Conservation (phyloP, 2,888 invertebrate genomes). For the Eupithecia abbreviata region DNA sequence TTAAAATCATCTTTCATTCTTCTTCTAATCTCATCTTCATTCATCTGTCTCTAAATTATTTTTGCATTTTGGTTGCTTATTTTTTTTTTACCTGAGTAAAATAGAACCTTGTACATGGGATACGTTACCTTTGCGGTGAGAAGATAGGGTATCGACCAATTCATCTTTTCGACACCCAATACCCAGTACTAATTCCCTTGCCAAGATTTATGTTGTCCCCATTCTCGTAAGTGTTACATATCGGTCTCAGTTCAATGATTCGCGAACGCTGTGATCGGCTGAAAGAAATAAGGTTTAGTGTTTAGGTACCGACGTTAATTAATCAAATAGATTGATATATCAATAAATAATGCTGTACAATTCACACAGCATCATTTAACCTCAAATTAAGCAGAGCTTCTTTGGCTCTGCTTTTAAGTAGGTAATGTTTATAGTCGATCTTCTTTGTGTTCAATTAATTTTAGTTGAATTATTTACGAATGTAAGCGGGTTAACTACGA, state of each 20-base stretch:
- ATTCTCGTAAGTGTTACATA: conserved; percentile 32
- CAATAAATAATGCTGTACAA: background rate
- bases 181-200: conserved; percentile 25
- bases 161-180: conserved; percentile 27
- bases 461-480: background rate
- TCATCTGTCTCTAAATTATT: too few relatives aligned
- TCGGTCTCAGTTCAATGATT: conserved; percentile 11
- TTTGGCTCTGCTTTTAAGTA: too few relatives aligned
- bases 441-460: background rate
- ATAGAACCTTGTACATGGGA: background rate
- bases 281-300: conserved; percentile 1
- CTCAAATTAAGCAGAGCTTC: background rate
- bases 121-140: conserved; percentile 8
- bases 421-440: background rate
- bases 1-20: too few relatives aligned
- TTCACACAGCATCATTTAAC: background rate
- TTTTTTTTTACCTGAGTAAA: background rate
- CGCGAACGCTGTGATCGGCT: background rate
- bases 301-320: background rate
- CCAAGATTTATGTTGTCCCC: conserved; percentile 26
- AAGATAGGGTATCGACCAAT: conserved; percentile 13
- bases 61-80: background rate
- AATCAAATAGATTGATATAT: background rate
- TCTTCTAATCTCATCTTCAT: too few relatives aligned
- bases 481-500: too few relatives aligned